Conservation (phyloP, 2,113 vertebrate genomes). For the Stomatorhinus ivindoensis region DNA sequence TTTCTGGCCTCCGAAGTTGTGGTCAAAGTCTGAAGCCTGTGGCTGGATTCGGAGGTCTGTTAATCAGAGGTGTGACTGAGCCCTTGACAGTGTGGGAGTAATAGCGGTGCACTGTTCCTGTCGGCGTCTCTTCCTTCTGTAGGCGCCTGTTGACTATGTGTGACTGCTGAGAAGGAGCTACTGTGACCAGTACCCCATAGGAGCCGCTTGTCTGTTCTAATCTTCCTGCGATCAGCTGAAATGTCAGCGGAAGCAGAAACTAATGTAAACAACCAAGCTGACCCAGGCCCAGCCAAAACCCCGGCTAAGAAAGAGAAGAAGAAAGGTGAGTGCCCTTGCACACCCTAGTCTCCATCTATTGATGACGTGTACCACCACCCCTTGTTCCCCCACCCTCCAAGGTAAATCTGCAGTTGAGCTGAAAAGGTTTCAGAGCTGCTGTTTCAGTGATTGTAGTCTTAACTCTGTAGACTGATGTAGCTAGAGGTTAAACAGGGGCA, state of each 20-base stretch:
- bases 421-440: neutral
- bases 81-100: neutral
- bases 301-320: conserved; percentile 68
- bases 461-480: neutral
- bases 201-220: neutral
- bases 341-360: too few species aligned
- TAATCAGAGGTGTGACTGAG: neutral
- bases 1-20: neutral
- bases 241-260: conserved; percentile 68
- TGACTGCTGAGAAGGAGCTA: conserved; percentile 26
- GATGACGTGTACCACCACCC: neutral
- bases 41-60: neutral
- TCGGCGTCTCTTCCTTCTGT: neutral
- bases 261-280: conserved; percentile 48
- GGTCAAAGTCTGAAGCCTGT: conserved; percentile 8
- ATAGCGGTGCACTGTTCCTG: too few species aligned
- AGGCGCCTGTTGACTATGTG: conserved; percentile 16
- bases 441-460: neutral
- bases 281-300: conserved; percentile 45
- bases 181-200: neutral
- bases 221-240: conserved; percentile 29
- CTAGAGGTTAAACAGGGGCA: neutral
- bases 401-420: neutral
- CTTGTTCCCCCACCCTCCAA: neutral
- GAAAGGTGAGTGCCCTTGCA: conserved; percentile 46